Base-by-base conservation (phyloP, 2,797 vertebrate genomes). In the Hippopotamyrus pictus region DNA sequence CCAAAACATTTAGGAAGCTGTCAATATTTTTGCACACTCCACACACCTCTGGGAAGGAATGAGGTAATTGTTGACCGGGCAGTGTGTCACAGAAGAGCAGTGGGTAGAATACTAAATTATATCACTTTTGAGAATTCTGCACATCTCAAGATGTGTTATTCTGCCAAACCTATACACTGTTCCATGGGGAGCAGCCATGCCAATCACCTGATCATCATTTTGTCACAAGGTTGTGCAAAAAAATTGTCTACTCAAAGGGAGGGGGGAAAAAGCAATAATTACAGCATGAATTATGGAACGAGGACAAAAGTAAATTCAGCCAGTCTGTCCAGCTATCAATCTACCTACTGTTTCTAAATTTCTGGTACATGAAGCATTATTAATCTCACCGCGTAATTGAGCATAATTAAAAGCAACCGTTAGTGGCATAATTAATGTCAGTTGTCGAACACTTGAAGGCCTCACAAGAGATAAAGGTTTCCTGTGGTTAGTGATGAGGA, bases 401-500 rank as follows among this genome's bases (percentile, higher is more conserved):
- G 91, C 92, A 89, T 95, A 95, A 95, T 96, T 96, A 95, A 96
- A 95, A 95, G 93, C 92, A 94, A 92, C 93, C 87, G 62, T 90
- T 94, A 96, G 94, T 95, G 93, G 95, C 94, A 93, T 95, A 96
- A 96, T 96, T 96, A 96, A 96, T 95, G 96, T 95, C 95, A 95
- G 92, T 93, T 95, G 93, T 96, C 93, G 93, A 92, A 92, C 76
- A 50, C 91, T 94, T 92, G 93, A 95, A 95, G 92, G 92, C 90
- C 91, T 91, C 89, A 89, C 90, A 88, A 92, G 92, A 92, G 93
- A 94, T 94, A 93, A 92, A 92, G 91, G 93, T 92, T 94, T 92
- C 93, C 92, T 59, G 91, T 90, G 90, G 92, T 88, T 90, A 84
- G 90, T 90, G 89, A 90, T 76, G 90, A 89, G 90, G 89, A 91